These are phyloP conservation scores for Sebastes baramenuke DNA, from an alignment of 2,797 vertebrate species.

Conservation along the genomic window DNA sequence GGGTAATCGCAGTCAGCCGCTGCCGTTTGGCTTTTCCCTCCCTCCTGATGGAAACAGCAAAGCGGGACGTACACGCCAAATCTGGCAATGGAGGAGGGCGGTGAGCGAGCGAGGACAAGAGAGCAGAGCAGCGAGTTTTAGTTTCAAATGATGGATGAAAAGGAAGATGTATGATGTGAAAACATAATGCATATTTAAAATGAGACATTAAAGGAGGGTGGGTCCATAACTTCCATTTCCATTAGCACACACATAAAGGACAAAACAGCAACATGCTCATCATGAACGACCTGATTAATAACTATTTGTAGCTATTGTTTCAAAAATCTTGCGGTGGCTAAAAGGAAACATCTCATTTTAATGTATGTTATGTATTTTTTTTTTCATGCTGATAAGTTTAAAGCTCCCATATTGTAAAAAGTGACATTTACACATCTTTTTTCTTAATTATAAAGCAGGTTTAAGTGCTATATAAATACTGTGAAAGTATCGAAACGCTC, in stretches of 20 bases:
- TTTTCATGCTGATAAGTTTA: not conserved
- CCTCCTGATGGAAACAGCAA: constrained; percentile 98
- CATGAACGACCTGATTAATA: not conserved
- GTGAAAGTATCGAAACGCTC: no score
- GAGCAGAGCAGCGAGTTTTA: constrained; percentile 10
- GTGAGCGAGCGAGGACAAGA: not conserved
- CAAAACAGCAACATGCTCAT: not conserved
- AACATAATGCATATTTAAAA: constrained; percentile 15
- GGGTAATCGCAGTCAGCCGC: constrained; percentile 88
- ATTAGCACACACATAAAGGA: not conserved
- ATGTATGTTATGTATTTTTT: not conserved
- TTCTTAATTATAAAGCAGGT: no score
- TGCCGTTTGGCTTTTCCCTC: constrained; percentile 83
- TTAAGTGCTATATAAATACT: no score
- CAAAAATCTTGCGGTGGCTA: not conserved
- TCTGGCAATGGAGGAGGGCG: constrained; percentile 69
- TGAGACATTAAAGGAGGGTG: not conserved
- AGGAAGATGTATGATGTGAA: not conserved
- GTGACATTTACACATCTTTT: no score
- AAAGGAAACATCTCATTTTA: not conserved
- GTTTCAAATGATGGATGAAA: not conserved
- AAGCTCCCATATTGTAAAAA: no score
- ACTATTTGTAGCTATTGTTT: not conserved
- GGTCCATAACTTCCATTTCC: not conserved
- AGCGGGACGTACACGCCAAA: constrained; percentile 98